Conservation (phyloP, 1,140 invertebrate species). For the Trissolcus basalis region DNA sequence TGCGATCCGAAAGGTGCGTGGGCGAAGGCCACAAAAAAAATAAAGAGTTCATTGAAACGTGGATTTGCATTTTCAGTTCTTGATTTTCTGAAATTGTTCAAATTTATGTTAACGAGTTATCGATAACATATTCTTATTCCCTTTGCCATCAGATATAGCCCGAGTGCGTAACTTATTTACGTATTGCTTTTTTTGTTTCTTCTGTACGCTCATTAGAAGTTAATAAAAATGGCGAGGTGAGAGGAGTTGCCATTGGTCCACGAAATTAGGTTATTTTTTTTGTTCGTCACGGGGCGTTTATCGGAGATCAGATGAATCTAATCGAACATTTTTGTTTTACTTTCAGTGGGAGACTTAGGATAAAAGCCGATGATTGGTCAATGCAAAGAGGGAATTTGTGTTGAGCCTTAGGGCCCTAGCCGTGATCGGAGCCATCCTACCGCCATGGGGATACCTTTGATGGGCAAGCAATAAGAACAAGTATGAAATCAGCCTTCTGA, state of each 20-base stretch:
- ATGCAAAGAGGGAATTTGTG: constrained; percentile 64
- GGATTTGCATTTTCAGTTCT: constrained; percentile 47
- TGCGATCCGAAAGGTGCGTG: constrained; percentile 55
- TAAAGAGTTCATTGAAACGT: constrained; percentile 46
- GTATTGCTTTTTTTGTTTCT: too few relatives aligned
- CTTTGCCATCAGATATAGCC: too few relatives aligned
- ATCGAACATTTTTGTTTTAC: constrained; percentile 59
- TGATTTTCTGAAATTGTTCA: constrained; percentile 20
- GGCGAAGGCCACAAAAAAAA: constrained; percentile 50
- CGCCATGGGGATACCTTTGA: constrained; percentile 73
- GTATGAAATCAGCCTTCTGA: constrained; percentile 74
- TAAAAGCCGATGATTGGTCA: constrained; percentile 72
- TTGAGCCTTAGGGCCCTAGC: constrained; percentile 71
- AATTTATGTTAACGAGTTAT: neutral
- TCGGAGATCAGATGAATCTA: constrained; percentile 54
- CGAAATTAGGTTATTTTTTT: too few relatives aligned
- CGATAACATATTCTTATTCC: neutral
- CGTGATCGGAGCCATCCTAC: constrained; percentile 72
- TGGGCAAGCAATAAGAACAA: constrained; percentile 73
- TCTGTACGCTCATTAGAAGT: too few relatives aligned
- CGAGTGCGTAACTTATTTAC: too few relatives aligned
- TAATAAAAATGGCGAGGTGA: too few relatives aligned
- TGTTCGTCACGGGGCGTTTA: constrained; percentile 39
- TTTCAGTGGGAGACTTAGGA: constrained; percentile 35
- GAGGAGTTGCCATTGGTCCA: too few relatives aligned